These are phyloP conservation scores for Drosophila jambulina DNA, from an alignment of 1,140 invertebrate species.

Conservation along the genomic window DNA sequence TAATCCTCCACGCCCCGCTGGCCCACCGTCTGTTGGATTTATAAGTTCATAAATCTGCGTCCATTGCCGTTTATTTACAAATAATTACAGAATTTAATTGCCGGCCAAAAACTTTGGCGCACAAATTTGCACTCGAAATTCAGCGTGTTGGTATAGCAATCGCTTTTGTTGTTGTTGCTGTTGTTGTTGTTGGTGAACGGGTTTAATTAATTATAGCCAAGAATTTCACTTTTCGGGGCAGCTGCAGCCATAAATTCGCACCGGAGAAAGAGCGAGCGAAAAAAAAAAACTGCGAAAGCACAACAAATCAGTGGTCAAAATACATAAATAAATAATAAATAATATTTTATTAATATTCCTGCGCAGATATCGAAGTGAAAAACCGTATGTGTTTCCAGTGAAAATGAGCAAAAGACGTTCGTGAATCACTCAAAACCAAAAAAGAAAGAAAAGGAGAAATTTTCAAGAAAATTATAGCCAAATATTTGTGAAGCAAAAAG, in stretches of 20 bases:
- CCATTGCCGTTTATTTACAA: slow-evolving; percentile 53
- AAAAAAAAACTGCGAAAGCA: slow-evolving; percentile 4
- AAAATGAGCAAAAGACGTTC: slow-evolving; percentile 39
- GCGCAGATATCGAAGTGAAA: slow-evolving; percentile 33
- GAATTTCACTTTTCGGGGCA: slow-evolving; percentile 66
- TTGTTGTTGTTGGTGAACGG: slow-evolving; percentile 33
- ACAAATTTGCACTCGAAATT: slow-evolving; percentile 46
- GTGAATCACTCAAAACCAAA: slow-evolving; percentile 26
- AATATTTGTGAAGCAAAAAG: slow-evolving; percentile 41
- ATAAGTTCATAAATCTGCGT: slow-evolving; percentile 51
- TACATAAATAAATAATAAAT: slow-evolving; percentile 51
- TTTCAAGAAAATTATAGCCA: slow-evolving; percentile 40
- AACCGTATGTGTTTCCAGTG: slow-evolving; percentile 42
- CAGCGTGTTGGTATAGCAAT: slow-evolving; percentile 1
- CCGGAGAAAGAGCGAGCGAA: slow-evolving; percentile 21
- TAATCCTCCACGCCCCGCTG: background rate
- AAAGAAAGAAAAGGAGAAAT: slow-evolving; percentile 19
- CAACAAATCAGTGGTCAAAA: slow-evolving; percentile 26
- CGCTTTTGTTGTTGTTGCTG: slow-evolving; percentile 6
- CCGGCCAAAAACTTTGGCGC: slow-evolving; percentile 38
- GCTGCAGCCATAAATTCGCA: slow-evolving; percentile 70
- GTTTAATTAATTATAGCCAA: slow-evolving; percentile 49
- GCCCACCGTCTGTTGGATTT: slow-evolving; percentile 20
- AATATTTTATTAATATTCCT: slow-evolving; percentile 46
- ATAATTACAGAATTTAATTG: slow-evolving; percentile 54